Evolutionary conservation across 2,888 invertebrate genomes (phyloP), one percentile per base, ranked within the genome.

Genomic region (Pseudoips prasinana): DNA sequence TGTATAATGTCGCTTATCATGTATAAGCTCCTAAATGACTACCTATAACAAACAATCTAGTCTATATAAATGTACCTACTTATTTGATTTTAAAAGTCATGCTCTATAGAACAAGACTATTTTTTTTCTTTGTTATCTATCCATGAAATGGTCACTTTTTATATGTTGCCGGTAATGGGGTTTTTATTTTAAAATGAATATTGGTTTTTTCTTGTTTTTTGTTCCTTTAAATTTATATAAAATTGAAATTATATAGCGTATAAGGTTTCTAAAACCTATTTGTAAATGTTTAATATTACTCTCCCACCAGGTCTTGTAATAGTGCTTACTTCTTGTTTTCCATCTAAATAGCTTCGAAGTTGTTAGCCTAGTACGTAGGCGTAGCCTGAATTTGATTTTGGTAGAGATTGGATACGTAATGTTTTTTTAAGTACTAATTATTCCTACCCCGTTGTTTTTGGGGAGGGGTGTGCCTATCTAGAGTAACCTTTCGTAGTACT

Each of bases 71-170:
- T 48, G 38, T 48, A 47, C 46, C 54, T 48, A 45, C 33, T 44
- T 41, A 37, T 39, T 20, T 42, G 32, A 33, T 23, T 43, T 29
- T 30, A 11, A 39, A 36, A 34, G 34, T 39, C 33, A 29, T 44
- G 37, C 44, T 57, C 34, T 39, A 40, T 36, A 37, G 29, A 46
- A 50, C 33, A 35, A 42, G 31, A 28, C 19, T 22, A 40, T 28
- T 33, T 34, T 26, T 24, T 33, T 36, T 44, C 25, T 43, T 58
- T 41, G 44, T 53, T 43, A 34, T 23, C 40, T 49, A 10, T 32
- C 58, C 52, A 63, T 47, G 29, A 54, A 60, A 48, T 46, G 51
- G 56, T 31, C 36, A 34, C 46, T 42, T 42, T 36, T 46, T 28
- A 47, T 46, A 40, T 7, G 40, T 51, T 54, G 25, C 33, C 40